These are phyloP conservation scores for Auanema sp. DNA, from an alignment of 2,888 invertebrate genomes.

Conservation along the genomic window DNA sequence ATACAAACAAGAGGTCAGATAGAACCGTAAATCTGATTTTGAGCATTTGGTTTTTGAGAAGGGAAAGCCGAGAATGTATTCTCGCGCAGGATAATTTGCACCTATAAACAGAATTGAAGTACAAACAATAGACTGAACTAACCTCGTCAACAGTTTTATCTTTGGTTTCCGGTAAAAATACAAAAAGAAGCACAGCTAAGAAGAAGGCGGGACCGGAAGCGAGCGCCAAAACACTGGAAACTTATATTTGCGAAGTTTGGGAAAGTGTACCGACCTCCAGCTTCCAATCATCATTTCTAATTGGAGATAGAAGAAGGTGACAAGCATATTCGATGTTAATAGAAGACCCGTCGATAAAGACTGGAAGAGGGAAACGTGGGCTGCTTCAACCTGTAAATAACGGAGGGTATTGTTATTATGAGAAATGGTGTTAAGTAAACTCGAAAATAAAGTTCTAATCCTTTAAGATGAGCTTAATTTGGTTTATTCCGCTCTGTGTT, in stretches of 20 bases:
- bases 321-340: conserved; percentile 46
- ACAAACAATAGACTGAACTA: too few species aligned
- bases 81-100: too few species aligned
- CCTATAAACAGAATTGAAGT: too few species aligned
- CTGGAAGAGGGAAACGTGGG: conserved; percentile 46
- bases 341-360: conserved; percentile 55
- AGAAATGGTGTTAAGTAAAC: neutral
- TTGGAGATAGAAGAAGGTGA: conserved; percentile 53
- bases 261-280: conserved; percentile 28
- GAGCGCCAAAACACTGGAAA: conserved; percentile 45
- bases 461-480: neutral
- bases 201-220: conserved; percentile 55
- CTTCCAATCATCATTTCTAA: conserved; percentile 42
- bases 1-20: too few species aligned
- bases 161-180: conserved; percentile 60
- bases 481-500: conserved; percentile 4
- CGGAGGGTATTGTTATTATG: neutral
- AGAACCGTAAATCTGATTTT: too few species aligned
- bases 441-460: too few species aligned
- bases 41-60: too few species aligned
- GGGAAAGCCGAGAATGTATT: too few species aligned
- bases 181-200: conserved; percentile 47
- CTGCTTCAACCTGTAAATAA: conserved; percentile 26
- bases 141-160: conserved; percentile 43
- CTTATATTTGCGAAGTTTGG: neutral